Conservation (phyloP, 2,797 vertebrate genomes). For the Valencia hispanica region DNA sequence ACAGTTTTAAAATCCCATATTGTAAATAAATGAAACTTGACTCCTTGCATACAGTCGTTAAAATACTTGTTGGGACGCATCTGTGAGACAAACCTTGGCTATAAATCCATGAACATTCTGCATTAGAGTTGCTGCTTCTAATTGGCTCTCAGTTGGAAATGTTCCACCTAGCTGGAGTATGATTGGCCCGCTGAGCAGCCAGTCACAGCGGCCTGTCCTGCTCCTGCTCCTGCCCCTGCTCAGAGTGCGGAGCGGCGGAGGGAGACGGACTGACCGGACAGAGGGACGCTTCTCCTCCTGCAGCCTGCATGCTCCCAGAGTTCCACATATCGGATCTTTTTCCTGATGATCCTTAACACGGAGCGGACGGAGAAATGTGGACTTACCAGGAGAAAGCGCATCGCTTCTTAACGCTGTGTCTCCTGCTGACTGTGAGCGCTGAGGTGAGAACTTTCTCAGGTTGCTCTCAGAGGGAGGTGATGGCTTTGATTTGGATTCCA, state of each 20-base stretch:
- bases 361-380: constrained; percentile 85
- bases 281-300: constrained; percentile 44
- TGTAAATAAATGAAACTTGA: not conserved
- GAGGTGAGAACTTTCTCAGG: constrained; percentile 80
- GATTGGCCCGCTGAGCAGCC: constrained; percentile 65
- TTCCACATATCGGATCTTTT: constrained; percentile 41
- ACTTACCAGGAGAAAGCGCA: constrained; percentile 69
- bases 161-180: constrained; percentile 18
- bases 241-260: constrained; percentile 64
- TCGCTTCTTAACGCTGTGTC: constrained; percentile 71
- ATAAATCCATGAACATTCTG: constrained; percentile 37
- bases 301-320: constrained; percentile 47
- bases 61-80: constrained; percentile 4
- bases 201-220: constrained; percentile 14
- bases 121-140: constrained; percentile 10
- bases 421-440: constrained; percentile 81
- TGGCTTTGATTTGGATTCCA: not conserved
- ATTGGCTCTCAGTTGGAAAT: constrained; percentile 43
- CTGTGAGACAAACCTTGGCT: constrained; percentile 15
- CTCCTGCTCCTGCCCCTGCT: constrained; percentile 38
- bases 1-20: not conserved
- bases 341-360: constrained; percentile 69
- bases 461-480: not conserved
- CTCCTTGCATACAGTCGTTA: not conserved
- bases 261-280: constrained; percentile 47